Conservation (phyloP, 2,888 invertebrate genomes). For the Branchinecta sandiegonensis region DNA sequence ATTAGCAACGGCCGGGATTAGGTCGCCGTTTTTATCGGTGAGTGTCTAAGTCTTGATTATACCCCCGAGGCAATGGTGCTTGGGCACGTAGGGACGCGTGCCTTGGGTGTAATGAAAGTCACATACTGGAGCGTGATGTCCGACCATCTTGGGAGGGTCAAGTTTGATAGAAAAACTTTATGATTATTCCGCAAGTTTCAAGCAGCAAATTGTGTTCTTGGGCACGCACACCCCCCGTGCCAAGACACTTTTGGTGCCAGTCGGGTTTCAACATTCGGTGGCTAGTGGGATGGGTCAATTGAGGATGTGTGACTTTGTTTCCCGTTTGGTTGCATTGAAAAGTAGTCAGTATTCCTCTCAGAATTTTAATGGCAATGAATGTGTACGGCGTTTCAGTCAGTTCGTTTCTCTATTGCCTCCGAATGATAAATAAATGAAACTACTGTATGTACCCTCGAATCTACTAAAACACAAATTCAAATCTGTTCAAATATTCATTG, state of each 20-base stretch:
- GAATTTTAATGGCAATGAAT: too few relatives aligned
- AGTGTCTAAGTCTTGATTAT: conserved; percentile 15
- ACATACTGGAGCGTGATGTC: conserved; percentile 9
- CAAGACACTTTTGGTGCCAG: not conserved
- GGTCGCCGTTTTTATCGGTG: conserved; percentile 14
- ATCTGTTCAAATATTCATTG: too few relatives aligned
- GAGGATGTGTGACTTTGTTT: too few relatives aligned
- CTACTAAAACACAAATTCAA: too few relatives aligned
- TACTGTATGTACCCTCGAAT: too few relatives aligned
- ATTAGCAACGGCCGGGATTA: conserved; percentile 5
- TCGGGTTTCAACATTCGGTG: too few relatives aligned
- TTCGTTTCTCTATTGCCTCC: too few relatives aligned
- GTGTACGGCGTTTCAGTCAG: too few relatives aligned
- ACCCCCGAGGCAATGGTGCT: conserved; percentile 15
- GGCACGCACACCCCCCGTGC: not conserved
- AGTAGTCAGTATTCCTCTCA: too few relatives aligned
- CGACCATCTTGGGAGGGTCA: not conserved
- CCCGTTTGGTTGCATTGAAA: too few relatives aligned
- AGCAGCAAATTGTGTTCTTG: conserved; percentile 1
- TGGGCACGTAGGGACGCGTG: conserved; percentile 12
- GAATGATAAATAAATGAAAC: too few relatives aligned
- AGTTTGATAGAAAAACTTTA: conserved; percentile 1
- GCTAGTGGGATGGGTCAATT: too few relatives aligned
- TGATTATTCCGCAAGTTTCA: conserved; percentile 12
- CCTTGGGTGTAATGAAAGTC: conserved; percentile 3